Conservation (phyloP, 2,888 invertebrate species). For the Platycnemis pennipes region DNA sequence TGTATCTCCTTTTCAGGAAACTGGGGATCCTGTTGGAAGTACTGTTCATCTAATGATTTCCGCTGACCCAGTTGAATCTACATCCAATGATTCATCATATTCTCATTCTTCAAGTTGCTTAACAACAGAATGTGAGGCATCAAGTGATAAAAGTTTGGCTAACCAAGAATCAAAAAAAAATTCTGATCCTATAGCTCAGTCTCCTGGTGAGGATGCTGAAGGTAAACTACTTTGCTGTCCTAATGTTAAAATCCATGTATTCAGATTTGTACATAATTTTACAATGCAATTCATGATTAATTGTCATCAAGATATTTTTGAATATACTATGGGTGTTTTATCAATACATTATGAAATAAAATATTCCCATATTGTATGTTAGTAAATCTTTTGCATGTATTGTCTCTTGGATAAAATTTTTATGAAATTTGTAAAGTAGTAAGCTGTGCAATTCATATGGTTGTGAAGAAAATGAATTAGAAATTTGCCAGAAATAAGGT, state of each 20-base stretch:
- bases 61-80: constrained; percentile 20
- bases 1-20: not conserved
- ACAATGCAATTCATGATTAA: not conserved
- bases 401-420: no score
- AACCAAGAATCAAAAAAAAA: constrained; percentile 43
- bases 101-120: not conserved
- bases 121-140: constrained; percentile 13
- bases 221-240: not conserved
- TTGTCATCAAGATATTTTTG: not conserved
- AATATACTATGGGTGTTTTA: not conserved
- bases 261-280: not conserved
- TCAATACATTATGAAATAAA: no score
- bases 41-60: constrained; percentile 49
- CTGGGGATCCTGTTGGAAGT: not conserved
- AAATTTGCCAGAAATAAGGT: no score
- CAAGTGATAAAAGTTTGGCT: constrained; percentile 34
- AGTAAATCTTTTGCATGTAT: no score
- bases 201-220: not conserved
- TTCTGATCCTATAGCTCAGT: not conserved
- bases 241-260: not conserved
- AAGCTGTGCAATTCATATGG: no score
- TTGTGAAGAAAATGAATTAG: no score
- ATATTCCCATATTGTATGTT: no score
- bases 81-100: not conserved
- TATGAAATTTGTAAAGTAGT: no score